These are phyloP conservation scores for Grammomys surdaster DNA, from an alignment of 2,113 vertebrate species.

Conservation along the genomic window DNA sequence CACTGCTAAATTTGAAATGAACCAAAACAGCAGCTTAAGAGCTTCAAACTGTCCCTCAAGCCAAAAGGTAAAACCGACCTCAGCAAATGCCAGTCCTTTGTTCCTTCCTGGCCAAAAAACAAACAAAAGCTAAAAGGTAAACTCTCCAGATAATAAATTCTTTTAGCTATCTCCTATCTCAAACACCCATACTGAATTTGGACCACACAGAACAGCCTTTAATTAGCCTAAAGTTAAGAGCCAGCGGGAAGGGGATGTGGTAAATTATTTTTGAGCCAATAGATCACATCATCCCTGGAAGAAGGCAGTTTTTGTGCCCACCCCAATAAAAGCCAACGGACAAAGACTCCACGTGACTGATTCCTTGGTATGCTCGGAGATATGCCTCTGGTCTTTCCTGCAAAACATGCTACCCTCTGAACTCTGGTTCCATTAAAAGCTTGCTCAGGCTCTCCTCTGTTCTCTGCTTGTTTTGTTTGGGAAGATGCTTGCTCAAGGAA, in stretches of 20 bases:
- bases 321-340: neutral
- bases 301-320: neutral
- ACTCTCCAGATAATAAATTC: neutral
- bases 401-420: neutral
- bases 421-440: neutral
- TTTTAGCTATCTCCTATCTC: neutral
- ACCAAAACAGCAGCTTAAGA: neutral
- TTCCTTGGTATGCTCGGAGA: neutral
- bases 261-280: neutral
- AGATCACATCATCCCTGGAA: neutral
- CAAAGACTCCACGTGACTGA: neutral
- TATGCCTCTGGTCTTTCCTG: neutral
- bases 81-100: neutral
- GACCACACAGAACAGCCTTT: neutral
- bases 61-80: neutral
- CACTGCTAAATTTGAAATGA: neutral
- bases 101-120: neutral
- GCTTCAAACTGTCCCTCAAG: no score
- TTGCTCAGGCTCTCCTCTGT: neutral
- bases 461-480: neutral
- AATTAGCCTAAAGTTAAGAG: no score
- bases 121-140: neutral
- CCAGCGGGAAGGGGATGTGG: neutral
- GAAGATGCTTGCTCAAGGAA: neutral
- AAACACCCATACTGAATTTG: neutral